A percentile compares a stretch with the other conserved stretches of the same genome.
Evolutionary conservation across 92 coral and sea anemone species (phyloP).

Genomic region (Diadumene lineata): DNA sequence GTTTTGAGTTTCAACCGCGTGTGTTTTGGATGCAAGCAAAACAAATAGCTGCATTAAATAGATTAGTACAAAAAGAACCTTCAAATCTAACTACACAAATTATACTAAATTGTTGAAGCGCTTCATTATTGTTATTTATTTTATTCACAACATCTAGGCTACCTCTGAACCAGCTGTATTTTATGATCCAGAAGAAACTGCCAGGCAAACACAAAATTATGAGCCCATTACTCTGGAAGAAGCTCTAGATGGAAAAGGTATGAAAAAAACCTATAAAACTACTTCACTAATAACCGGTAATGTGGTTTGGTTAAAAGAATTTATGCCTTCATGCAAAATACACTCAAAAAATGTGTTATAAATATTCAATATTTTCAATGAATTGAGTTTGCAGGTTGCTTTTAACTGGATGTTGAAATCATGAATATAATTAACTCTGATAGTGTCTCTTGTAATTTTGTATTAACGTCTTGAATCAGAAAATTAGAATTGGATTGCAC

Average conservation of each 20-base stretch:
- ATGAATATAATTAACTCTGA: not conserved
- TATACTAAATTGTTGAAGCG: not conserved
- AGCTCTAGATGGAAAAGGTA: constrained; percentile 92
- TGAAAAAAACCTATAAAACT: not conserved
- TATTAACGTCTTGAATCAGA: too few species aligned
- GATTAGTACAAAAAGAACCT: too few species aligned
- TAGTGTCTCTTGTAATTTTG: not conserved
- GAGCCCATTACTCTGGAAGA: constrained; percentile 81
- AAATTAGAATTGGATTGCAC: too few species aligned
- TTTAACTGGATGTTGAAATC: not conserved
- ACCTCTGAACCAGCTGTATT: constrained; percentile 62
- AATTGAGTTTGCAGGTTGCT: not conserved
- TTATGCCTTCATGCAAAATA: not conserved
- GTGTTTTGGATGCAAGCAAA: too few species aligned
- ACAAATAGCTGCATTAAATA: too few species aligned
- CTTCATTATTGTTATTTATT: not conserved
- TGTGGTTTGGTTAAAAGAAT: too few species aligned
- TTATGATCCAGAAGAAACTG: constrained; percentile 46
- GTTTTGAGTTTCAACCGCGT: too few species aligned
- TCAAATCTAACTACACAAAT: not conserved
- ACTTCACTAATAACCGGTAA: not conserved
- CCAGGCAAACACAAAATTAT: constrained; percentile 8
- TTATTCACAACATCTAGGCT: constrained; percentile 47
- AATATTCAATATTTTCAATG: not conserved
- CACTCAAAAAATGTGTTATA: not conserved